Evolutionary conservation across 2,113 vertebrate species (phyloP).

Genomic region (Corythoichthys intestinalis): DNA sequence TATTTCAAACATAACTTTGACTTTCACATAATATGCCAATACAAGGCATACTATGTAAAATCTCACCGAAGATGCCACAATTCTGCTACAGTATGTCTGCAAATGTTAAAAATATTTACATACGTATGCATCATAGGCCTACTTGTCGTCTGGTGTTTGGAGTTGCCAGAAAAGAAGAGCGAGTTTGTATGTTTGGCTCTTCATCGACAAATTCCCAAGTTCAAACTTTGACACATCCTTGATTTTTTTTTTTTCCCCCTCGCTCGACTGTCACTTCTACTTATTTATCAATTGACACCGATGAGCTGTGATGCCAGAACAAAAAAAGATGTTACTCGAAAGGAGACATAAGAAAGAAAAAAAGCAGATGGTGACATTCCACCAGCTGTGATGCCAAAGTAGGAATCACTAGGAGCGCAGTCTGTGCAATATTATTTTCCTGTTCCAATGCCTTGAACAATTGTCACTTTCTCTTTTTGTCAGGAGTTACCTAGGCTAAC

Average conservation of each 20-base stretch:
- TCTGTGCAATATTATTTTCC: constrained; percentile 21
- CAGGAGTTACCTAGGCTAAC: constrained; percentile 10
- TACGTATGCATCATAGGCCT: too few relatives aligned
- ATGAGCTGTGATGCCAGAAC: constrained; percentile 33
- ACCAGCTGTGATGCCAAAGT: constrained; percentile 46
- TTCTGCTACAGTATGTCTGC: too few relatives aligned
- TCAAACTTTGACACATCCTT: not conserved
- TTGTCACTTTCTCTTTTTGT: constrained; percentile 30
- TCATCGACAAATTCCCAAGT: not conserved
- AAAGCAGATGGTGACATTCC: constrained; percentile 41
- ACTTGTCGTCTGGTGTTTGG: too few relatives aligned
- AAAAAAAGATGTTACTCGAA: constrained; percentile 7
- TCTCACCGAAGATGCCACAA: too few relatives aligned
- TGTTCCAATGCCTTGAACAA: constrained; percentile 14
- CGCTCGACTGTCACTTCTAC: constrained; percentile 21
- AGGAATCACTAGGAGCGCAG: constrained; percentile 27
- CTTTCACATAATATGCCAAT: too few relatives aligned
- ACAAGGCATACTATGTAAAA: too few relatives aligned
- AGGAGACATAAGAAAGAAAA: constrained; percentile 3
- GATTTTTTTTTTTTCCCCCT: not conserved
- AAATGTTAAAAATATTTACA: too few relatives aligned
- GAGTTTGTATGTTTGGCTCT: not conserved
- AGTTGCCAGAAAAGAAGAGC: too few relatives aligned
- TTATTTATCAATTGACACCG: constrained; percentile 12
- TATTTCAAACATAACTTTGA: too few relatives aligned